Conservation (phyloP, 1,140 invertebrate species). For the Elymnias hypermnestra region DNA sequence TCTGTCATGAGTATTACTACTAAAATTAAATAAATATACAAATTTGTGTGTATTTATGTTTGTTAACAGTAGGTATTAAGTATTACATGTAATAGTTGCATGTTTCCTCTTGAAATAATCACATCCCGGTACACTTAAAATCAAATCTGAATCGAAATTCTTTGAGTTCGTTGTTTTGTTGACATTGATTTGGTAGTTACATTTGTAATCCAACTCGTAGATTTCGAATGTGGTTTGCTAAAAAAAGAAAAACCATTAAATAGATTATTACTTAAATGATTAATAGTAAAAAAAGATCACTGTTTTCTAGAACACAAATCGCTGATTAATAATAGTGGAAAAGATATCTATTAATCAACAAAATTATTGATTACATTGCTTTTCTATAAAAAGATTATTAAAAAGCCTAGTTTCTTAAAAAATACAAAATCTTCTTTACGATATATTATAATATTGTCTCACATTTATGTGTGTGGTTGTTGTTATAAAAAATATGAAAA, state of each 20-base stretch:
- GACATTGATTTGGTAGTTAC: conserved; percentile 55
- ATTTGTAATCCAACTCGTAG: conserved; percentile 58
- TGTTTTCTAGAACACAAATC: too few species aligned
- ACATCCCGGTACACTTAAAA: conserved; percentile 51
- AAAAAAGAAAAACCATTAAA: conserved; percentile 23
- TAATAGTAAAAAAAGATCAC: too few species aligned
- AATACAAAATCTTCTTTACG: too few species aligned
- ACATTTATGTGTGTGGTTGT: too few species aligned
- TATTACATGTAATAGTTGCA: conserved; percentile 41
- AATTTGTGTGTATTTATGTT: not conserved
- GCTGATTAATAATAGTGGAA: too few species aligned
- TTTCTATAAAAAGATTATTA: too few species aligned
- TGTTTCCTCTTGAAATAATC: conserved; percentile 56
- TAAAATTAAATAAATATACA: conserved; percentile 5
- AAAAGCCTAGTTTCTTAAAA: too few species aligned
- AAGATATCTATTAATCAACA: too few species aligned
- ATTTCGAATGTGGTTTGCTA: conserved; percentile 57
- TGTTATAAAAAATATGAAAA: too few species aligned
- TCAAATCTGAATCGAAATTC: conserved; percentile 49
- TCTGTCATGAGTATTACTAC: conserved; percentile 10
- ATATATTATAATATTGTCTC: too few species aligned
- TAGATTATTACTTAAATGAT: not conserved
- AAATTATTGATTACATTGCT: too few species aligned
- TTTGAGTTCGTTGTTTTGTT: conserved; percentile 41
- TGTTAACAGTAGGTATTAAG: conserved; percentile 3